phyloP scores from a whole-genome alignment of 2,113 vertebrate species.

The Hypanus sabinus region DNA sequence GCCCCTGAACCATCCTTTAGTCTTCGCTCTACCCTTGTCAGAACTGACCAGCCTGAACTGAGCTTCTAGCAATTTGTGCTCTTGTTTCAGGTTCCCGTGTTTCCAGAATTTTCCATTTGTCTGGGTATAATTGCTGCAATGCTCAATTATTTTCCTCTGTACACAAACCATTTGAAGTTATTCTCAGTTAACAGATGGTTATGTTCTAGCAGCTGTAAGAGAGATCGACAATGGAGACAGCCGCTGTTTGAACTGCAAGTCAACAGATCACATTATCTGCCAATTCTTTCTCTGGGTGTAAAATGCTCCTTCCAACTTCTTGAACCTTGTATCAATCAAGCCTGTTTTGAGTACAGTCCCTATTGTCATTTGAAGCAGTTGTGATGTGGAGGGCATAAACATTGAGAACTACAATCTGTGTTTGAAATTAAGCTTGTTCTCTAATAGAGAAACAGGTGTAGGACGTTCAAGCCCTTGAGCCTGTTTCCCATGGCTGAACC shows the following conservation, averaged over 20 bases:
- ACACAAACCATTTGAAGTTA: slow-evolving; percentile 14
- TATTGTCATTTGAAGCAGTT: neutral
- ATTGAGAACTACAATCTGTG: neutral
- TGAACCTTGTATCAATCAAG: slow-evolving; percentile 13
- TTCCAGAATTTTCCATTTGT: neutral
- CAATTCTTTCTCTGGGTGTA: slow-evolving; percentile 20
- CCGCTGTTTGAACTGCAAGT: slow-evolving; percentile 19
- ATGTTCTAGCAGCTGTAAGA: neutral
- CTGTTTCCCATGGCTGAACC: neutral
- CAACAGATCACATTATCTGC: slow-evolving; percentile 27
- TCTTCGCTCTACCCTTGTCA: neutral
- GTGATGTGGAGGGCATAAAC: neutral
- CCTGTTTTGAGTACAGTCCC: neutral
- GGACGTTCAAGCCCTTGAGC: neutral
- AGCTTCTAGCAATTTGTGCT: neutral
- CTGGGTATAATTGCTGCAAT: neutral
- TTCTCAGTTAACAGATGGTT: slow-evolving; percentile 30
- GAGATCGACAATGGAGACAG: slow-evolving; percentile 19
- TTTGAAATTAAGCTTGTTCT: neutral
- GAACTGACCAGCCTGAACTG: neutral
- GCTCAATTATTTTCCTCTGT: slow-evolving; percentile 12
- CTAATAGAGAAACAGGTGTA: neutral
- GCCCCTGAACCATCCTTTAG: neutral
- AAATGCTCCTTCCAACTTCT: neutral
- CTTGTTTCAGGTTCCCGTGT: neutral